These are phyloP conservation scores for Amyelois transitella DNA, from an alignment of 1,140 invertebrate genomes.

Conservation along the genomic window DNA sequence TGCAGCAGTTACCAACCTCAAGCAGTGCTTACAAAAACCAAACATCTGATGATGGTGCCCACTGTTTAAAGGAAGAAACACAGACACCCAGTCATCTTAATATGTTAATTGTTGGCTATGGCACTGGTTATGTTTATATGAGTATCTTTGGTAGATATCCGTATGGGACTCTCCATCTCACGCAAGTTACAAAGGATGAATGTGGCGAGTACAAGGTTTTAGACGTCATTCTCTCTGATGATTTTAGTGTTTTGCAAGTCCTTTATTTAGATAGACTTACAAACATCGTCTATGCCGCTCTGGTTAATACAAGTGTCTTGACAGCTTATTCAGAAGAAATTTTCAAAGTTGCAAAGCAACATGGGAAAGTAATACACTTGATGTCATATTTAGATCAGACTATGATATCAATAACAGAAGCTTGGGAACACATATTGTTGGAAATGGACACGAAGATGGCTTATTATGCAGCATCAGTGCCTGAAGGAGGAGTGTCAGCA, in stretches of 20 bases:
- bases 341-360: conserved; percentile 81
- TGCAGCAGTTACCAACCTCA: conserved; percentile 66
- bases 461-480: conserved; percentile 87
- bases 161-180: conserved; percentile 81
- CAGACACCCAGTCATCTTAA: conserved; percentile 83
- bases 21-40: conserved; percentile 62
- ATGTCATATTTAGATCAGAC: conserved; percentile 84
- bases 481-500: conserved; percentile 87
- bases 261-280: conserved; percentile 73
- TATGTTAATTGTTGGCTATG: conserved; percentile 86
- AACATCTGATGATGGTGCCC: conserved; percentile 72
- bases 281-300: conserved; percentile 72
- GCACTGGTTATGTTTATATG: conserved; percentile 82
- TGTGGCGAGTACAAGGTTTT: conserved; percentile 75
- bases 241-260: conserved; percentile 76
- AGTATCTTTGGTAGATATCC: conserved; percentile 90
- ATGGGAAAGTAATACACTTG: conserved; percentile 80
- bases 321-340: conserved; percentile 80
- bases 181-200: conserved; percentile 71
- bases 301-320: conserved; percentile 81
- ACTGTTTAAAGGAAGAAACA: conserved; percentile 79
- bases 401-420: conserved; percentile 90
- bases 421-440: conserved; percentile 94
- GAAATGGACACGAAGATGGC: conserved; percentile 96
- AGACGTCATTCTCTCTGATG: conserved; percentile 76